These are phyloP conservation scores for Monodelphis domestica DNA, from an alignment of 2,797 vertebrate species.

Conservation along the genomic window DNA sequence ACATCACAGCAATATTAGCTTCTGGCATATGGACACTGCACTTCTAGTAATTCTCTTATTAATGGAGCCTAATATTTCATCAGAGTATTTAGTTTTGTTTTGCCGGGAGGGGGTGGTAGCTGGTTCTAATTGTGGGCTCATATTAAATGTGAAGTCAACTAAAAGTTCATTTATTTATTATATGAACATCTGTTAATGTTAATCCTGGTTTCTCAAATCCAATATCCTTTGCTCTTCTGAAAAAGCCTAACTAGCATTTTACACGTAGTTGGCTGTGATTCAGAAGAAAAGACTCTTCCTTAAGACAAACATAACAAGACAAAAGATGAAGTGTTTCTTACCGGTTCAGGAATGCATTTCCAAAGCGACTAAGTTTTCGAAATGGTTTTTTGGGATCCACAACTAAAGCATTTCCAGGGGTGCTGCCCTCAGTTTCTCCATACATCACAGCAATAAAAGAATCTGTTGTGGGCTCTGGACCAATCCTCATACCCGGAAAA, in stretches of 20 bases:
- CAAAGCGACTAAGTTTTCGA: conserved; percentile 95
- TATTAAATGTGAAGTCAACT: background rate
- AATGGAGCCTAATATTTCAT: background rate
- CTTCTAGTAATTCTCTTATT: background rate
- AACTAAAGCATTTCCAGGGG: conserved; percentile 96
- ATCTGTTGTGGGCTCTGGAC: conserved; percentile 97
- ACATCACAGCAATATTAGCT: background rate
- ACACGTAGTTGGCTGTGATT: background rate
- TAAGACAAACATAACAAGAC: background rate
- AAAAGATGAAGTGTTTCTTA: conserved; percentile 75
- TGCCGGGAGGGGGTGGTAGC: background rate
- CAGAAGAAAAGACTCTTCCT: conserved; percentile 36
- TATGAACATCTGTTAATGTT: background rate
- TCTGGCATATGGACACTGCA: background rate
- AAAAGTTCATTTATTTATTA: background rate
- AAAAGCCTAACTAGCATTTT: background rate
- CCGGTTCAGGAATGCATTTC: conserved; percentile 98
- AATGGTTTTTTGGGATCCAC: conserved; percentile 98
- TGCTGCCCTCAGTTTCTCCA: conserved; percentile 92
- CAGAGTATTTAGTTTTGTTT: background rate
- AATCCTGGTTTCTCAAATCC: background rate
- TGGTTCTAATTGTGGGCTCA: background rate
- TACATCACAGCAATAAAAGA: conserved; percentile 99
- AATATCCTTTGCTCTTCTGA: background rate
- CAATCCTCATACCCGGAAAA: conserved; percentile 97